phyloP scores from a whole-genome alignment of 2,797 vertebrate genomes.

The Florisuga fusca region DNA sequence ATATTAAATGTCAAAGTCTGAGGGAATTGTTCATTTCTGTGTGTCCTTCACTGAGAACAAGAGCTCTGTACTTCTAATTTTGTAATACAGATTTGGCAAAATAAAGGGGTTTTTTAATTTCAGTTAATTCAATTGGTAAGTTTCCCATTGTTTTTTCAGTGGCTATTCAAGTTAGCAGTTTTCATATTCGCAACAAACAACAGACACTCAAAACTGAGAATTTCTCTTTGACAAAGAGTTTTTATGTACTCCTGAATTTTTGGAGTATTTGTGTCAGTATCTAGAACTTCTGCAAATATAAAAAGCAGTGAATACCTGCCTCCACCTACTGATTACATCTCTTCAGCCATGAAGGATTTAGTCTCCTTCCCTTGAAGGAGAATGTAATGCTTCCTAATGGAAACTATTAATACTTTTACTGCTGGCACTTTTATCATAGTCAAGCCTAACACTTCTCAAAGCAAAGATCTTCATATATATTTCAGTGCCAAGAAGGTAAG shows the following conservation, averaged over 20 bases:
- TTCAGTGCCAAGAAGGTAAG: neutral
- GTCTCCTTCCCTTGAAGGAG: neutral
- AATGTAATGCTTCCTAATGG: neutral
- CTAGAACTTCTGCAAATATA: neutral
- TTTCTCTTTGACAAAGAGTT: neutral
- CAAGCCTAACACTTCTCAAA: neutral
- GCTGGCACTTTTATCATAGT: neutral
- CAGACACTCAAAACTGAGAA: neutral
- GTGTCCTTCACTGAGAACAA: neutral
- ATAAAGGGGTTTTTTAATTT: neutral
- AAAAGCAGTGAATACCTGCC: neutral
- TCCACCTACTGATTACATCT: neutral
- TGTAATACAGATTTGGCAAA: neutral
- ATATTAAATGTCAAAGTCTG: neutral
- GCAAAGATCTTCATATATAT: neutral
- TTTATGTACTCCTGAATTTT: neutral
- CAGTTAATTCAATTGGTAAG: neutral
- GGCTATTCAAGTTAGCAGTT: neutral
- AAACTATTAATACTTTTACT: neutral
- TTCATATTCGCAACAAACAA: neutral
- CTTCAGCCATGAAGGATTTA: neutral
- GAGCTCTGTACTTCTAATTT: neutral
- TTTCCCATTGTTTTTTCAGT: neutral
- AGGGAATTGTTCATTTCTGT: neutral
- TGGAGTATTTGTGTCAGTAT: neutral